phyloP scores from a whole-genome alignment of 2,797 vertebrate genomes.

The Paratrypauchen microcephalus region DNA sequence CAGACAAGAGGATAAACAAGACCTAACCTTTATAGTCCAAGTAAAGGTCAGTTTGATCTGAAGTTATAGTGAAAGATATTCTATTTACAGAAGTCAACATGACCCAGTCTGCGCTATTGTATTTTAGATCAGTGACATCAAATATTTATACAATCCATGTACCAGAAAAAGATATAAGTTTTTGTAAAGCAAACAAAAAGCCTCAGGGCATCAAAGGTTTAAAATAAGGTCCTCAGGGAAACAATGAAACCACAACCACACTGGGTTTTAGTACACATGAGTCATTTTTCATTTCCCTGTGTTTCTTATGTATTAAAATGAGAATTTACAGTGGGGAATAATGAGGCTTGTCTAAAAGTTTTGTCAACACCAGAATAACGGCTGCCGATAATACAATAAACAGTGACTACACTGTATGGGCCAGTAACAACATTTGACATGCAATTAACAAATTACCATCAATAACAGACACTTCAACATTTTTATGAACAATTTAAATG shows the following conservation, averaged over 20 bases:
- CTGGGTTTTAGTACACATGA: too few relatives aligned
- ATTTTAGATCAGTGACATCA: background rate
- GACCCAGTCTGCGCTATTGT: background rate
- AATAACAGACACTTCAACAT: background rate
- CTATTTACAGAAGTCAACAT: background rate
- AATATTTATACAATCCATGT: background rate
- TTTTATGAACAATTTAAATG: background rate
- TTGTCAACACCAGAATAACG: background rate
- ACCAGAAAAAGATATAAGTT: background rate
- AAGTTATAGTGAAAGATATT: background rate
- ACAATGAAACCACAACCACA: too few relatives aligned
- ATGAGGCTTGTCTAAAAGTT: background rate
- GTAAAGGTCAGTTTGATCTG: slow-evolving; percentile 24
- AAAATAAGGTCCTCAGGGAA: background rate
- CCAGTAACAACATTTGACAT: background rate
- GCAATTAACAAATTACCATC: background rate
- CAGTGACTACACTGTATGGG: too few relatives aligned
- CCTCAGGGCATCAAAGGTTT: background rate
- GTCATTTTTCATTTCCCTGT: too few relatives aligned
- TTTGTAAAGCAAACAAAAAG: too few relatives aligned
- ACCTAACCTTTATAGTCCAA: slow-evolving; percentile 10
- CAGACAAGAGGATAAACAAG: slow-evolving; percentile 16
- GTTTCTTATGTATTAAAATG: too few relatives aligned
- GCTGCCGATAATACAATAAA: too few relatives aligned
- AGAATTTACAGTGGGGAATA: too few relatives aligned